Base-by-base conservation (phyloP, 1,140 invertebrate genomes). In the Drosophila prosaltans region DNA sequence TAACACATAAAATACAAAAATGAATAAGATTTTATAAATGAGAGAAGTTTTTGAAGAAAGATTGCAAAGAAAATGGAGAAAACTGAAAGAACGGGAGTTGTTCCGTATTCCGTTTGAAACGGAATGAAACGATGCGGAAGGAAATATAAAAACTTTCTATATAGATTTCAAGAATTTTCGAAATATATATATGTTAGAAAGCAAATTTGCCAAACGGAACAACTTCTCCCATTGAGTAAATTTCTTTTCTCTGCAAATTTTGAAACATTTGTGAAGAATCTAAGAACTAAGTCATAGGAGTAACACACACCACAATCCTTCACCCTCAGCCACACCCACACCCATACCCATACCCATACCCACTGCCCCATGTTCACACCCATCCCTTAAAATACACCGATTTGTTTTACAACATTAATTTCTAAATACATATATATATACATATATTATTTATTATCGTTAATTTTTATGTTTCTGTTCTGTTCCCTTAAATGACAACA, bases 281-380 rank as follows among this genome's bases (percentile, higher is more conserved):
- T 85, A 89, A 84, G 63, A 89, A 81, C 84, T 88, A 88, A 88
- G 84, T 88, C 84, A 88, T 88, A 88, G 80, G 36, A 68, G 83
- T 83, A 89, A 88, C 74, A 83, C 30, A 59, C 24, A 8, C 26
- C 30, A 3, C 43, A 24, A 2, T 43, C 61, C 8, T 2, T 8
- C 16, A 26, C 26, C 41, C 61, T 54, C 72, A 21, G 5, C 54
- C 10, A 10, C 40, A 41, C 16, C 43, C 43, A 10, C 40, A 41
- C 16, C 43, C 43, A 1, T 2, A 21, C 28, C 43, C 21, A 60
- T 2, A 54, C 48, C 63, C 62, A 69, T 26, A 67, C 32, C 28
- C 28, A 30, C 28, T 30, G 4, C 28, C 28, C 28, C 32, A 36
- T 36, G 6, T 7, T 36, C 32, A 36, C 32, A 2, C 32, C 1